Evolutionary conservation across 2,797 vertebrate genomes (phyloP), one percentile per base, ranked within the genome.

Genomic region (Acipenser transmontanus): DNA sequence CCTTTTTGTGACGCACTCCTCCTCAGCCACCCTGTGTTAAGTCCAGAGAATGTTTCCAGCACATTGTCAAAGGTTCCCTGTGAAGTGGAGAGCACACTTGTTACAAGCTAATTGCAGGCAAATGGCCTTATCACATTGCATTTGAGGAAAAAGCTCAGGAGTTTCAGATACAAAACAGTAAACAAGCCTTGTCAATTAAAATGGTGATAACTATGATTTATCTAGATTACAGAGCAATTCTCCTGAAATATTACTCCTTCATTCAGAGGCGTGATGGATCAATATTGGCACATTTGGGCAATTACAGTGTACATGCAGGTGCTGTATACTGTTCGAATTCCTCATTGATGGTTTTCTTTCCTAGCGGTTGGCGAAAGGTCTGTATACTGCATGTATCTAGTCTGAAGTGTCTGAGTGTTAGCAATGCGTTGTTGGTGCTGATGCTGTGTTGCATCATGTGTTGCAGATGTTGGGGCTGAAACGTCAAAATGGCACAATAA

Each of bases 161-260:
- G 6, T 11, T 9, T 13, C 8, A 62, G 59, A 49, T 34, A 34
- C 34, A 34, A 34, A 34, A 34, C 34, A 34, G 52, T 49, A 67
- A 51, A 51, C 65, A 50, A 49, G 34, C 49, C 6, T 6, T 5
- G 12, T 13, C 11, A n/a, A 60, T 17, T 48, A 59, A 7, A 10
- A 13, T 13, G 12, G 47, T 49, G 64, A 70, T 70, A 52, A 66
- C 47, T 70, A 50, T 66, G 64, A 70, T 66, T 66, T 66, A 56
- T 57, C 9, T 60, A 63, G 68, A 66, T 70, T 62, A 62, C 49
- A 57, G 64, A 34, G 50, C 14, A 47, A 60, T 4, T 12, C 52
- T 14, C 10, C 62, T 57, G 54, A 70, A 63, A 14, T 61, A 61
- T 65, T 20, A 17, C 68, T 47, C 17, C 11, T 59, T 61, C 61